Percentiles rank a stretch among this genome's conserved stretches.
Evolutionary conservation across 2,797 vertebrate species (phyloP).

Genomic region (Steatocranus sp.): DNA sequence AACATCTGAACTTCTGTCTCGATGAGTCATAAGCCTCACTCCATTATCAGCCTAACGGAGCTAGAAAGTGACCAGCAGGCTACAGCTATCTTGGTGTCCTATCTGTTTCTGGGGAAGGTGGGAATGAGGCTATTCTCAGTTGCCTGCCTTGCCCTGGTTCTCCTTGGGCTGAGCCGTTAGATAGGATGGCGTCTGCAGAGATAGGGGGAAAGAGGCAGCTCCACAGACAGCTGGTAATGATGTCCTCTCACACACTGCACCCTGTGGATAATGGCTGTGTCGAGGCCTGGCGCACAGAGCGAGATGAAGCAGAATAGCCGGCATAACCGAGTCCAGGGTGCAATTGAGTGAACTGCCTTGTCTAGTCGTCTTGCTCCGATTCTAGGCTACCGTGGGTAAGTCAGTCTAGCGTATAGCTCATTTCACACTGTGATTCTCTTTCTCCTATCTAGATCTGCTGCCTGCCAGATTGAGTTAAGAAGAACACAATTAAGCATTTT

Average conservation of each 20-base stretch:
- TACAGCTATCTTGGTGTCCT: slow-evolving; percentile 50
- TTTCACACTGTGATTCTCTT: slow-evolving; percentile 65
- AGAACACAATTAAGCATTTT: slow-evolving; percentile 60
- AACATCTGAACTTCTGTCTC: slow-evolving; percentile 37
- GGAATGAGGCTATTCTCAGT: slow-evolving; percentile 74
- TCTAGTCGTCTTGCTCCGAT: slow-evolving; percentile 53
- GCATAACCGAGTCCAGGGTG: slow-evolving; percentile 27
- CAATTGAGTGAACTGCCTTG: slow-evolving; percentile 36
- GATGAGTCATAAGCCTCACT: slow-evolving; percentile 34
- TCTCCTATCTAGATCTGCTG: slow-evolving; percentile 56
- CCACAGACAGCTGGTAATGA: slow-evolving; percentile 68
- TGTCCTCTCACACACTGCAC: slow-evolving; percentile 60
- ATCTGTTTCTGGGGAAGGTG: slow-evolving; percentile 72
- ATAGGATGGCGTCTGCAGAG: slow-evolving; percentile 48
- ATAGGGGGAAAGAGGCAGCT: slow-evolving; percentile 33
- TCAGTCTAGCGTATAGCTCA: slow-evolving; percentile 58
- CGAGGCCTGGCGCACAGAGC: not conserved
- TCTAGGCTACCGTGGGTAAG: slow-evolving; percentile 34
- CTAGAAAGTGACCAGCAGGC: slow-evolving; percentile 25
- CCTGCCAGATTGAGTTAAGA: slow-evolving; percentile 58
- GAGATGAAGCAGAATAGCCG: slow-evolving; percentile 47
- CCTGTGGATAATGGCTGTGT: slow-evolving; percentile 59
- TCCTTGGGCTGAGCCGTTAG: slow-evolving; percentile 31
- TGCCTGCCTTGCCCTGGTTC: slow-evolving; percentile 13
- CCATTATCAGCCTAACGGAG: slow-evolving; percentile 53